Base-by-base conservation (phyloP, 2,797 vertebrate species). In the Craterocephalus amniculus region DNA sequence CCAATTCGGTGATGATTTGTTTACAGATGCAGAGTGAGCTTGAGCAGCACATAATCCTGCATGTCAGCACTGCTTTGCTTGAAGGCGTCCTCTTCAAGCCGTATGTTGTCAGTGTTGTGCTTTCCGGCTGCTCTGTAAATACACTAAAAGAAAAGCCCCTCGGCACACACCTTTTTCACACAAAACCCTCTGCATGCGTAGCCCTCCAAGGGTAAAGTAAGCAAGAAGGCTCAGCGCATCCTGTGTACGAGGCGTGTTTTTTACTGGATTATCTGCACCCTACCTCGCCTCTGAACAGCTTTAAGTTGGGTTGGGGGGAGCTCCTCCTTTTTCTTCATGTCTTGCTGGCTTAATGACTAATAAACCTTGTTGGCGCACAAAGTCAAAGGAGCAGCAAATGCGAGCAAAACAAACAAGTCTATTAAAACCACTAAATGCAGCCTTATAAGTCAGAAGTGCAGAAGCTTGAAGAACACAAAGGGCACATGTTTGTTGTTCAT, bases 291-390 rank as follows among this genome's bases (percentile, higher is more conserved):
- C 71, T 74, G 43, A 71, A 80, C 76, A 64, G 74, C 83, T 72
- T 79, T 72, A 80, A 81, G 20, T 80, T 80, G 45, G 58, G 43
- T 27, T 29, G 38, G n/a, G 5, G 4, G 5, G 16, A 51, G 22
- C 11, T n/a, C n/a, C n/a, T n/a, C n/a, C n/a, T n/a, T 65, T 62
- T 72, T 52, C 79, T 74, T 76, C 71, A 74, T 83, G 70, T 83
- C 76, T 71, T 7, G 34, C 82, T 70, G 76, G 63, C 72, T 90
- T 89, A 86, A 88, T 88, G 86, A 87, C 81, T 80, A 83, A 81
- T 88, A 86, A 86, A 80, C 72, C 86, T 80, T 70, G 70, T 67
- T 78, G 78, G 63, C 43, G 79, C 80, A 80, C 78, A 84, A 85
- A 89, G 75, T 87, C 79, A 77, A 83, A 84, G 66, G 70, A 79